phyloP scores from a whole-genome alignment of 2,113 vertebrate species.

The Procavia capensis region DNA sequence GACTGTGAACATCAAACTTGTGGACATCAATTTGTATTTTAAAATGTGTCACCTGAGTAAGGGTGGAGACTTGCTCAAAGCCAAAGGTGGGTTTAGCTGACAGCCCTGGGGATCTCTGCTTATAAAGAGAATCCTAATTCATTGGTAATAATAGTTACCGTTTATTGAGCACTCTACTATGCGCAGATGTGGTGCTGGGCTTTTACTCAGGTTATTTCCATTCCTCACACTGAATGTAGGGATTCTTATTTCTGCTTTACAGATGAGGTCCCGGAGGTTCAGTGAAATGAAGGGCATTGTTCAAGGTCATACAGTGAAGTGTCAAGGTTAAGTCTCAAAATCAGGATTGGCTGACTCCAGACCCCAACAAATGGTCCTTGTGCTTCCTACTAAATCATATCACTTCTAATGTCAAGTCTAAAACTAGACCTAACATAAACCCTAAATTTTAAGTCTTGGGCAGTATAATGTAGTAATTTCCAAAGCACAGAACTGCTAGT shows the following conservation, averaged over 20 bases:
- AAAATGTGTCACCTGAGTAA: neutral
- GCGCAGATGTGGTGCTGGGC: neutral
- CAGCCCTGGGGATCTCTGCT: neutral
- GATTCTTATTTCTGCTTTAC: neutral
- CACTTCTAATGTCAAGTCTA: neutral
- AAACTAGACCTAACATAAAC: neutral
- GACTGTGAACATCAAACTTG: neutral
- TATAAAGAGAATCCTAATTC: neutral
- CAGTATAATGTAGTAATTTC: neutral
- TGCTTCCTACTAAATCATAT: neutral
- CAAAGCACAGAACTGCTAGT: neutral
- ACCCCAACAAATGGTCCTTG: neutral
- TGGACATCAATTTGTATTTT: neutral
- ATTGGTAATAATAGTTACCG: neutral
- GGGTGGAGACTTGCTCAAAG: neutral
- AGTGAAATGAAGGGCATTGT: neutral
- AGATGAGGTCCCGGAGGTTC: neutral
- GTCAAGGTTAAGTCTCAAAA: neutral
- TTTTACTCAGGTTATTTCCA: neutral
- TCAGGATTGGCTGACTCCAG: neutral
- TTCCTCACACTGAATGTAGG: neutral
- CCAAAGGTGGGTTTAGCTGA: too few relatives aligned
- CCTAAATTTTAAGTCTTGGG: neutral
- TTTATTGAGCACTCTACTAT: rapidly evolving
- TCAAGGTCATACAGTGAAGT: neutral